These are phyloP conservation scores for Rhinoptilus africanus DNA, from an alignment of 2,113 vertebrate genomes.

Conservation along the genomic window DNA sequence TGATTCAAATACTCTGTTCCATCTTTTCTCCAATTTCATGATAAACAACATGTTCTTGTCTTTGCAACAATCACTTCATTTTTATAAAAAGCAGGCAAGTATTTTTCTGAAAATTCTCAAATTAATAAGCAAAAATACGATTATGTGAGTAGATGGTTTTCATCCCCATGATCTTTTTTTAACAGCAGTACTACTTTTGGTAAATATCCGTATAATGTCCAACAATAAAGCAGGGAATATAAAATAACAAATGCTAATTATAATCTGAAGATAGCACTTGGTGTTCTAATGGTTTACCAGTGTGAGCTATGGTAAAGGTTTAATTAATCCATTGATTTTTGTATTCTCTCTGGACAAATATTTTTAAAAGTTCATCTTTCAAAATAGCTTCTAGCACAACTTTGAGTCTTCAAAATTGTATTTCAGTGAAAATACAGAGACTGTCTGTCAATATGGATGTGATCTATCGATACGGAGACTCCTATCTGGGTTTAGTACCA, in stretches of 20 bases:
- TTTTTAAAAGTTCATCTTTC: not conserved
- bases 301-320: not conserved
- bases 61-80: not conserved
- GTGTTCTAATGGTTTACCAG: not conserved
- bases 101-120: not conserved
- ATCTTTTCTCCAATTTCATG: not conserved
- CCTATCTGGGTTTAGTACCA: not conserved
- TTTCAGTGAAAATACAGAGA: not conserved
- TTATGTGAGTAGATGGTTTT: not conserved
- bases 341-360: not conserved
- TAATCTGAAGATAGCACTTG: not conserved
- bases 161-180: not conserved
- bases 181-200: not conserved
- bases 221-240: not conserved
- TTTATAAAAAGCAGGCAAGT: not conserved
- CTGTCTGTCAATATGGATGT: not conserved
- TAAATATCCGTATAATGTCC: not conserved
- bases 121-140: not conserved
- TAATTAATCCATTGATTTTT: not conserved
- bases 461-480: not conserved
- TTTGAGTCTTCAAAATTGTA: slow-evolving; percentile 68
- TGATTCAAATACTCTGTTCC: not conserved
- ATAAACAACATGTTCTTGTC: not conserved
- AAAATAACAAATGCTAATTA: not conserved
- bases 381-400: not conserved